These are phyloP conservation scores for Masnerella sp. DNA, from an alignment of 2,888 invertebrate genomes.

Conservation along the genomic window DNA sequence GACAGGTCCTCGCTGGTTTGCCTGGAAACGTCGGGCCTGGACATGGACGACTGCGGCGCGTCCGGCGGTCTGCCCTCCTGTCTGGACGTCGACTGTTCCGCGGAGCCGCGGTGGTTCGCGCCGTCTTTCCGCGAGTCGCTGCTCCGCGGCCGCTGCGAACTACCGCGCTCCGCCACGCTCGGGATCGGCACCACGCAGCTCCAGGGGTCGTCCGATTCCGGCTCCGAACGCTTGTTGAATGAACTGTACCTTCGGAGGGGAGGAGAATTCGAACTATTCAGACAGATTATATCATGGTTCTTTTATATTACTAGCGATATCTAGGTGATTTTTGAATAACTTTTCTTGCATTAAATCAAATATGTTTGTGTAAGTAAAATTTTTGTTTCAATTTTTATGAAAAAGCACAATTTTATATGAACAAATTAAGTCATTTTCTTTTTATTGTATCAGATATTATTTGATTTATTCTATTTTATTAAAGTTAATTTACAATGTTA, in stretches of 20 bases:
- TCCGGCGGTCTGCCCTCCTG: slow-evolving; percentile 57
- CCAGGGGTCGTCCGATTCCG: slow-evolving; percentile 74
- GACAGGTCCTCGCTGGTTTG: slow-evolving; percentile 74
- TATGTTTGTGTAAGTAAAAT: background rate
- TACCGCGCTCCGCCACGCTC: slow-evolving; percentile 58
- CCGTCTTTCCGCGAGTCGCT: slow-evolving; percentile 70
- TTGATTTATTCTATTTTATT: no score
- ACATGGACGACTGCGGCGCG: slow-evolving; percentile 29
- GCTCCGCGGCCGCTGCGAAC: slow-evolving; percentile 68
- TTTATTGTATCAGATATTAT: no score
- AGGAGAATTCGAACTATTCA: slow-evolving; percentile 39
- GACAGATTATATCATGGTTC: slow-evolving; percentile 2
- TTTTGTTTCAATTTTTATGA: background rate
- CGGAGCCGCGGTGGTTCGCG: slow-evolving; percentile 58
- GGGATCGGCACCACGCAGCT: slow-evolving; percentile 69
- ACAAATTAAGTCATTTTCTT: no score
- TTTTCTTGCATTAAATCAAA: no score
- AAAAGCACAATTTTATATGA: no score
- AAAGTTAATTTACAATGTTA: no score
- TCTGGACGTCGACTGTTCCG: slow-evolving; percentile 55
- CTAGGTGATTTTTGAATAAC: slow-evolving; percentile 25
- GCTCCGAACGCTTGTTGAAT: slow-evolving; percentile 74
- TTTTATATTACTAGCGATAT: background rate
- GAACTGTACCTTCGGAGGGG: slow-evolving; percentile 71
- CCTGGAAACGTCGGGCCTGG: slow-evolving; percentile 69